Evolutionary conservation across 1,140 invertebrate genomes (phyloP).

Genomic region (Telenomus remus): DNA sequence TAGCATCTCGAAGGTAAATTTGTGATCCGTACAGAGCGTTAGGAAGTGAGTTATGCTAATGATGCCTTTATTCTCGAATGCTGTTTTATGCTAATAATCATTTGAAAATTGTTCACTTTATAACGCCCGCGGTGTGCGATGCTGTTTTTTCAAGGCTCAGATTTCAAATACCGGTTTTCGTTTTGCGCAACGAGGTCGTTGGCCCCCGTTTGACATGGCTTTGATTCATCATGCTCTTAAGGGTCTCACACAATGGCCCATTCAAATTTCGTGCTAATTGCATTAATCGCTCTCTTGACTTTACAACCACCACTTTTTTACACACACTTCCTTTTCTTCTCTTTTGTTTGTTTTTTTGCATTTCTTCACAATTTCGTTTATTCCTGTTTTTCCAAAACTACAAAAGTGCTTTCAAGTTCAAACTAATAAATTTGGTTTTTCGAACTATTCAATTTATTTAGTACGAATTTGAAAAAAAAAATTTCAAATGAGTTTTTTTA

Average conservation of each 20-base stretch:
- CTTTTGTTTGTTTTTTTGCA: background rate
- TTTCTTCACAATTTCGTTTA: background rate
- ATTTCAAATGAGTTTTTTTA: too few species aligned
- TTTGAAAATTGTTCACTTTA: constrained; percentile 47
- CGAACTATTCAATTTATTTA: too few species aligned
- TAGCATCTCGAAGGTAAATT: constrained; percentile 35
- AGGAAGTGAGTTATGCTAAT: constrained; percentile 52
- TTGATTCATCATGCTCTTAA: constrained; percentile 45
- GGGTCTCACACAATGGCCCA: constrained; percentile 46
- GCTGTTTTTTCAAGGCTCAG: constrained; percentile 41
- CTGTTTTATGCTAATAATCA: constrained; percentile 49
- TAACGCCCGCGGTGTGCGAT: constrained; percentile 27
- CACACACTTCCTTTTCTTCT: constrained; percentile 12
- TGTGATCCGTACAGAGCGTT: constrained; percentile 13
- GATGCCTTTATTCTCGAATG: constrained; percentile 36
- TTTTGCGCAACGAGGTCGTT: constrained; percentile 53
- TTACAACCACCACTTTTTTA: constrained; percentile 24
- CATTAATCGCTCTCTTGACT: constrained; percentile 43
- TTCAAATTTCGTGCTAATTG: constrained; percentile 49
- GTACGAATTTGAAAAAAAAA: too few species aligned
- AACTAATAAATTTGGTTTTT: too few species aligned
- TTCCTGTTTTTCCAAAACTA: too few species aligned
- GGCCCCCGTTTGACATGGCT: constrained; percentile 42
- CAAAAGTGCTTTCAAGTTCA: too few species aligned
- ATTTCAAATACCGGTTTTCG: constrained; percentile 56